These are phyloP conservation scores for Aethes cnicana DNA, from an alignment of 2,888 invertebrate species.

Conservation along the genomic window DNA sequence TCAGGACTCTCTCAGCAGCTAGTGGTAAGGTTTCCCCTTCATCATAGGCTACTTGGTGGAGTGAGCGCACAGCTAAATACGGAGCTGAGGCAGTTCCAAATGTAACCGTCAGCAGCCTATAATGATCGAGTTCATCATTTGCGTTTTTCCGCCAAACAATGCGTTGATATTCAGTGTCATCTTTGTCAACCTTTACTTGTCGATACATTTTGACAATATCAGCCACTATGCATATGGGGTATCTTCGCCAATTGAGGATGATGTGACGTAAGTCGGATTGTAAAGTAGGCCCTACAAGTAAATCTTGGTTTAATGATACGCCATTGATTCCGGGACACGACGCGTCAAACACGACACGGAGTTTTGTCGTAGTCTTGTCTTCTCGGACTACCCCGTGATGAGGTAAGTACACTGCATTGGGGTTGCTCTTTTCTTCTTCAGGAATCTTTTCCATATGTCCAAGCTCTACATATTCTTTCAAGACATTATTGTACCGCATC, in stretches of 20 bases:
- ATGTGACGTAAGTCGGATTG: constrained; percentile 1
- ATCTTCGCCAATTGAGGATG: neutral
- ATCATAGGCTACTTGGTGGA: neutral
- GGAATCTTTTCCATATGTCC: constrained; percentile 1
- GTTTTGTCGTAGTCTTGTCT: no score
- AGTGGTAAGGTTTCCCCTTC: neutral
- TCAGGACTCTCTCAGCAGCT: neutral
- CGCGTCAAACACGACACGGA: no score
- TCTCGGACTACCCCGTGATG: no score
- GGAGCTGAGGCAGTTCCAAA: neutral
- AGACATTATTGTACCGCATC: neutral
- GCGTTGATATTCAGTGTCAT: neutral
- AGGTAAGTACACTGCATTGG: neutral
- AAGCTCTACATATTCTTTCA: neutral
- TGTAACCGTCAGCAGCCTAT: neutral
- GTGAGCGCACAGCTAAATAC: neutral
- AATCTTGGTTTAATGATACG: neutral
- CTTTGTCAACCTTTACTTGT: neutral
- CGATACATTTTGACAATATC: constrained; percentile 3
- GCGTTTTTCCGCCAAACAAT: neutral
- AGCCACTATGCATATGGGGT: neutral
- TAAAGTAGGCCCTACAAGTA: neutral
- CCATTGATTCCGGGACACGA: constrained; percentile 2
- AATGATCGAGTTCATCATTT: neutral
- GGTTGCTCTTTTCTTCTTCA: neutral